A percentile compares a stretch with the other conserved stretches of the same genome.
Evolutionary conservation across 2,888 invertebrate genomes (phyloP).

Genomic region (Andrena marginata): DNA sequence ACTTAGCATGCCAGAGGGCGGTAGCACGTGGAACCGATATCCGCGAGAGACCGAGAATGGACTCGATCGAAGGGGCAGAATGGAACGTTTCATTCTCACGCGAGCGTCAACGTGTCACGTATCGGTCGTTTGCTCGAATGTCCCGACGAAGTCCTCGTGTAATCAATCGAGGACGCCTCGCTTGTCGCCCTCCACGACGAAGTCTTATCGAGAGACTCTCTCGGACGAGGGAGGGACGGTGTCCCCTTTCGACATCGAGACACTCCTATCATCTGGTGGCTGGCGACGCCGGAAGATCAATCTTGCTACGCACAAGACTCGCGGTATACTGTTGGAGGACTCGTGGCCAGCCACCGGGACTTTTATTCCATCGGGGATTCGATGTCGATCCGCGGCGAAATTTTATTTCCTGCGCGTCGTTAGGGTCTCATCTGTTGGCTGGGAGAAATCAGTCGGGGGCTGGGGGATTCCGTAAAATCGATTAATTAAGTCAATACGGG

Average conservation of each 20-base stretch:
- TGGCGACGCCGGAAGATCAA: constrained; percentile 28
- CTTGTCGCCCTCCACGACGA: constrained; percentile 21
- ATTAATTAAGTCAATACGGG: constrained; percentile 59
- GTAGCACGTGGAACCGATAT: constrained; percentile 45
- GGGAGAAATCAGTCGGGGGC: constrained; percentile 38
- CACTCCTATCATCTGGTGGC: constrained; percentile 52
- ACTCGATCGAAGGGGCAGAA: constrained; percentile 50
- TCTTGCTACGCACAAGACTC: constrained; percentile 38
- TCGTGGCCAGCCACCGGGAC: constrained; percentile 22
- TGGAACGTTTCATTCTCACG: constrained; percentile 51
- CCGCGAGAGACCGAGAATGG: constrained; percentile 29
- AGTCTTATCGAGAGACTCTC: constrained; percentile 57
- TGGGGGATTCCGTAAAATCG: constrained; percentile 40
- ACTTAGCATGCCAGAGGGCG: constrained; percentile 28
- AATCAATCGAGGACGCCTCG: constrained; percentile 58
- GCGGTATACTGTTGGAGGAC: constrained; percentile 19
- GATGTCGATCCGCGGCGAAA: constrained; percentile 42
- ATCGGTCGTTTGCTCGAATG: constrained; percentile 61
- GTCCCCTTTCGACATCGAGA: constrained; percentile 54
- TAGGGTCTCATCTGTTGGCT: constrained; percentile 47
- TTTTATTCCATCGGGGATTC: constrained; percentile 50
- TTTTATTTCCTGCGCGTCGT: constrained; percentile 64
- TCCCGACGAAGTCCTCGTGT: constrained; percentile 50
- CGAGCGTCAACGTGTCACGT: constrained; percentile 61
- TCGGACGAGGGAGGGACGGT: constrained; percentile 36